A percentile compares a stretch with the other conserved stretches of the same genome.
phyloP scores from a whole-genome alignment of 2,113 vertebrate species.

The Anarrhichthys ocellatus region DNA sequence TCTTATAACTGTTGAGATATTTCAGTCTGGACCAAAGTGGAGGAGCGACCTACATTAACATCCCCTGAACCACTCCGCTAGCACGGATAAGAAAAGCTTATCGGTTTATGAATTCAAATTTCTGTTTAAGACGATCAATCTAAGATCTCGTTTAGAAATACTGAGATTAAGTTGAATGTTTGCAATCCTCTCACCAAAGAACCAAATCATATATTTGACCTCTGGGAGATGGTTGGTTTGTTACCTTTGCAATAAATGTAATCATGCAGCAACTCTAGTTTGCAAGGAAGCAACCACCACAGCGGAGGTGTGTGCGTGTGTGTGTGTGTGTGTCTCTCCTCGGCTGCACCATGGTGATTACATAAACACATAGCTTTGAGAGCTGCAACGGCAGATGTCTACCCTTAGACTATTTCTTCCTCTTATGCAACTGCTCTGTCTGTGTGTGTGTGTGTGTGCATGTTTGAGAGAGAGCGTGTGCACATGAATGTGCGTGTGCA shows the following conservation, averaged over 20 bases:
- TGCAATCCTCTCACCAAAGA: background rate
- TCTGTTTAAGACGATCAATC: background rate
- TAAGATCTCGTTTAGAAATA: background rate
- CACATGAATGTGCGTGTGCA: too few relatives aligned
- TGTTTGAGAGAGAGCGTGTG: too few relatives aligned
- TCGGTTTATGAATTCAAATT: background rate
- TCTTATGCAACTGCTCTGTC: slow-evolving; percentile 68
- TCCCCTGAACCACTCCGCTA: background rate
- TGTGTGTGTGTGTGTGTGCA: background rate
- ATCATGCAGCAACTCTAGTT: slow-evolving; percentile 14
- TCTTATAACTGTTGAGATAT: background rate
- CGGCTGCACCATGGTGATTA: slow-evolving; percentile 65
- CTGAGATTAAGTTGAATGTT: background rate
- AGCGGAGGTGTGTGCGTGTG: background rate
- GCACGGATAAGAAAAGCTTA: background rate
- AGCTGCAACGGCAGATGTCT: slow-evolving; percentile 70
- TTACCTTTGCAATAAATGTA: background rate
- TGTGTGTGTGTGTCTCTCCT: slow-evolving; percentile 19
- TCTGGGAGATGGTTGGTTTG: background rate
- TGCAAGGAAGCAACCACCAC: slow-evolving; percentile 17
- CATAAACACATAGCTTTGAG: slow-evolving; percentile 73
- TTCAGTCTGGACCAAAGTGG: background rate
- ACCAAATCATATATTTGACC: background rate
- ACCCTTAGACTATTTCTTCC: slow-evolving; percentile 61
- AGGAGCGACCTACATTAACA: background rate